Evolutionary conservation across 2,888 invertebrate species (phyloP).

Genomic region (Eumacrocentrus americanus): DNA sequence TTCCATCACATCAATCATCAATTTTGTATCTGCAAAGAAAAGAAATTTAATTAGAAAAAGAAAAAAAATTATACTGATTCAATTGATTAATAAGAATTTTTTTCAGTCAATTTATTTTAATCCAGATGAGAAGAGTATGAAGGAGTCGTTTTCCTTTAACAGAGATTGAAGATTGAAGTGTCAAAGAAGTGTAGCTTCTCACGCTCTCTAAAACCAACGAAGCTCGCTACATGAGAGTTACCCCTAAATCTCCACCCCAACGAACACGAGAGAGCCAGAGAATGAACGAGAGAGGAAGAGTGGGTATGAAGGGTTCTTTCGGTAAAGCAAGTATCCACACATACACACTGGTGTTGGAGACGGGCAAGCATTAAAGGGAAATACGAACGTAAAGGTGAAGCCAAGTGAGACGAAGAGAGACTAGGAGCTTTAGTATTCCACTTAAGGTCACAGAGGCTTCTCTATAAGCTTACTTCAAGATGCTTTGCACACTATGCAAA

Average conservation of each 20-base stretch:
- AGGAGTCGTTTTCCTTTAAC: too few species aligned
- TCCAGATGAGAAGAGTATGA: background rate
- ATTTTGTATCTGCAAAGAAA: background rate
- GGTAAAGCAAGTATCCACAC: conserved; percentile 5
- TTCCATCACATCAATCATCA: conserved; percentile 8
- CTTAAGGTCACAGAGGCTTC: conserved; percentile 19
- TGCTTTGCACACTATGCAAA: conserved; percentile 18
- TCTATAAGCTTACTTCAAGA: conserved; percentile 11
- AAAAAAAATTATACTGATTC: too few species aligned
- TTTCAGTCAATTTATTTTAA: background rate
- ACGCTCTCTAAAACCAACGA: background rate
- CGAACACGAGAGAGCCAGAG: background rate
- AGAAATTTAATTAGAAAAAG: too few species aligned
- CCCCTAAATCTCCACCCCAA: conserved; percentile 6
- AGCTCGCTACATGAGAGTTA: conserved; percentile 9
- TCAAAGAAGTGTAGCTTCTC: too few species aligned
- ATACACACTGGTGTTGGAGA: too few species aligned
- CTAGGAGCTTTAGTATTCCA: conserved; percentile 26
- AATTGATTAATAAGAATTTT: background rate
- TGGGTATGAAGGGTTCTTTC: conserved; percentile 9
- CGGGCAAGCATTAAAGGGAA: background rate
- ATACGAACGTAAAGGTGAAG: conserved; percentile 1
- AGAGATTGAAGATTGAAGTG: too few species aligned
- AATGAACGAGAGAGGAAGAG: background rate
- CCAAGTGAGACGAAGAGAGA: conserved; percentile 17